Base-by-base conservation (phyloP, 2,888 invertebrate genomes). In the Platerodrilus igneus region DNA sequence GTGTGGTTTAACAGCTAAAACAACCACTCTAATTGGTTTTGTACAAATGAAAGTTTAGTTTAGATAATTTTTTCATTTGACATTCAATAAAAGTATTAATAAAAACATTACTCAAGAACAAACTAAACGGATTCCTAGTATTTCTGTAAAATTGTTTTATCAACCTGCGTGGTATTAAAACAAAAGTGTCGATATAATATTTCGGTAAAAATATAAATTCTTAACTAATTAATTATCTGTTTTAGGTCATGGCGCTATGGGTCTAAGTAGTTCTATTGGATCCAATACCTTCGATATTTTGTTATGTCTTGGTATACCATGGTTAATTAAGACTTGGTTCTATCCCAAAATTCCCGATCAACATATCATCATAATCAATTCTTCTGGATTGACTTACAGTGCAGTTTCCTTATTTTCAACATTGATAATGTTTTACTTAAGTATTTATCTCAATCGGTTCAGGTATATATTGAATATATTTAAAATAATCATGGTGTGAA, bases 251-350 rank as follows among this genome's bases (percentile, higher is more conserved):
- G 84, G 83, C 5, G 76, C 78, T 9, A 86, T 86, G 86, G 87
- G 86, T 0, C 76, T 88, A 37, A 84, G 85, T 59, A 88, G 85
- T 66, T 80, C 86, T 1, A 83, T 88, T 28, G 86, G 86, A 10
- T 87, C 87, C 1, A 88, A 87, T 59, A 85, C 86, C 1, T 87
- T 88, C 58, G 86, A 87, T 59, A 83, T 88, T 18, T 67, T 87
- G 3, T 70, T 86, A 1, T 87, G 87, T 51, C 70, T 88, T 44
- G 87, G 86, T 1, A 61, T 86, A 9, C 87, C 88, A 1, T 87
- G 87, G 87, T 68, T 86, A 17, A 71, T 87, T 11, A 86, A 86
- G 58, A 71, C 79, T 0, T 61, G 77, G 4, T 75, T 79, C 45
- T 74, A 79, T 49, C 81, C 83, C 0, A 70, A 74, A 22, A 57